These are phyloP conservation scores for Calliphora vicina DNA, from an alignment of 1,140 invertebrate genomes.

Conservation along the genomic window DNA sequence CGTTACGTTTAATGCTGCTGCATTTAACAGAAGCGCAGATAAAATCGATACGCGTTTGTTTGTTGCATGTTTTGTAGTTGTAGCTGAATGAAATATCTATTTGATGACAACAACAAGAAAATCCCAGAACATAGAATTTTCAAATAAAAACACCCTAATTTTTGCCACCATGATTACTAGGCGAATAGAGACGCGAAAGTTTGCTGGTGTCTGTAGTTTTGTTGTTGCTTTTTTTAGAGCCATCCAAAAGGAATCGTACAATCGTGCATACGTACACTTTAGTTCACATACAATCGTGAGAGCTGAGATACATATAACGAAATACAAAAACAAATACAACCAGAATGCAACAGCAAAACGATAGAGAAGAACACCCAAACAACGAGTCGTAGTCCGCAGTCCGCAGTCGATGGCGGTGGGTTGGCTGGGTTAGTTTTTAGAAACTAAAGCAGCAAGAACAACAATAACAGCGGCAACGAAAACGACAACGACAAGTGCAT, in stretches of 20 bases:
- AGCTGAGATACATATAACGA: not conserved
- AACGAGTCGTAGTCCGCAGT: not conserved
- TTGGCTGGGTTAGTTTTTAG: not conserved
- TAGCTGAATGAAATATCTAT: not conserved
- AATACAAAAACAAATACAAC: not conserved
- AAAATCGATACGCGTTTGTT: conserved; percentile 24
- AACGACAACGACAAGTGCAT: not conserved
- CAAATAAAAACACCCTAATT: not conserved
- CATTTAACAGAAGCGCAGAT: conserved; percentile 33
- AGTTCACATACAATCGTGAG: not conserved
- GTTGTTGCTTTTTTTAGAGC: not conserved
- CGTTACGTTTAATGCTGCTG: conserved; percentile 34
- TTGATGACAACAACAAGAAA: not conserved
- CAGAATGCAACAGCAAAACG: not conserved
- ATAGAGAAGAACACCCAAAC: not conserved
- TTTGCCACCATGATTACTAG: conserved; percentile 7
- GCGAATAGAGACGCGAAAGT: conserved; percentile 34
- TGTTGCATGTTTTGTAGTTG: not conserved
- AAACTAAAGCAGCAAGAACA: too few species aligned
- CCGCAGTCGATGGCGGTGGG: not conserved
- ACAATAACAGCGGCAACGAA: not conserved
- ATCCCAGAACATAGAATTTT: not conserved
- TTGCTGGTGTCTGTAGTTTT: not conserved
- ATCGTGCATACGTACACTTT: not conserved
- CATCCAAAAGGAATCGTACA: not conserved